Conservation (phyloP, 2,113 vertebrate genomes). For the Tor tambroides region DNA sequence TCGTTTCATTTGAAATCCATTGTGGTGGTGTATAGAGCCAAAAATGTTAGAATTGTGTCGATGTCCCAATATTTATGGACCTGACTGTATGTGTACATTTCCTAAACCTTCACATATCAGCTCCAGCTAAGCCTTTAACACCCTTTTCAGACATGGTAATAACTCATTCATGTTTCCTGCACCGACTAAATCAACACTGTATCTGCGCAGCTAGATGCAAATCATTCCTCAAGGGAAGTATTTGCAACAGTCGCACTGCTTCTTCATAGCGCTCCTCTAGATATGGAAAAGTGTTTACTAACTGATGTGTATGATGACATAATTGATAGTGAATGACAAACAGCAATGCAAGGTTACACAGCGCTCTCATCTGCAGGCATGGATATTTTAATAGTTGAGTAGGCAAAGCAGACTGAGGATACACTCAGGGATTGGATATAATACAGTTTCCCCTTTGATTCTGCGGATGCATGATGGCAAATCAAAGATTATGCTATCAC, state of each 20-base stretch:
- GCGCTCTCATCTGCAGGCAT: slow-evolving; percentile 6
- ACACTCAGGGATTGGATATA: slow-evolving; percentile 7
- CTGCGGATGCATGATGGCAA: slow-evolving; percentile 12
- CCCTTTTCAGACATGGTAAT: slow-evolving; percentile 25
- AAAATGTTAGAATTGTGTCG: too few relatives aligned
- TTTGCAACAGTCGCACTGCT: not conserved
- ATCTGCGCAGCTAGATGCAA: slow-evolving; percentile 5
- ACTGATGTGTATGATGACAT: slow-evolving; percentile 35
- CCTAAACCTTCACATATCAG: not conserved
- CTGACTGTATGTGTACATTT: slow-evolving; percentile 21
- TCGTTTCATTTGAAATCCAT: too few relatives aligned
- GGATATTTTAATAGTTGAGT: slow-evolving; percentile 22
- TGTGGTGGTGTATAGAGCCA: too few relatives aligned
- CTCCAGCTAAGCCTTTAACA: not conserved
- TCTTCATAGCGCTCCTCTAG: slow-evolving; percentile 16
- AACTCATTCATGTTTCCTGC: slow-evolving; percentile 16
- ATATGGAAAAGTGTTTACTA: slow-evolving; percentile 30
- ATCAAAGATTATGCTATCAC: slow-evolving; percentile 29
- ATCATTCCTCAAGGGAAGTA: slow-evolving; percentile 44
- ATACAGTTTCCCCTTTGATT: slow-evolving; percentile 11
- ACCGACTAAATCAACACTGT: slow-evolving; percentile 6
- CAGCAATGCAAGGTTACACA: slow-evolving; percentile 7
- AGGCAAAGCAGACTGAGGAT: not conserved
- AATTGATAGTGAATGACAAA: slow-evolving; percentile 26
- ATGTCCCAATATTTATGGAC: too few relatives aligned